Evolutionary conservation across 2,888 invertebrate genomes (phyloP), one percentile per base, ranked within the genome.

Genomic region (Chloroclystis v-ata): DNA sequence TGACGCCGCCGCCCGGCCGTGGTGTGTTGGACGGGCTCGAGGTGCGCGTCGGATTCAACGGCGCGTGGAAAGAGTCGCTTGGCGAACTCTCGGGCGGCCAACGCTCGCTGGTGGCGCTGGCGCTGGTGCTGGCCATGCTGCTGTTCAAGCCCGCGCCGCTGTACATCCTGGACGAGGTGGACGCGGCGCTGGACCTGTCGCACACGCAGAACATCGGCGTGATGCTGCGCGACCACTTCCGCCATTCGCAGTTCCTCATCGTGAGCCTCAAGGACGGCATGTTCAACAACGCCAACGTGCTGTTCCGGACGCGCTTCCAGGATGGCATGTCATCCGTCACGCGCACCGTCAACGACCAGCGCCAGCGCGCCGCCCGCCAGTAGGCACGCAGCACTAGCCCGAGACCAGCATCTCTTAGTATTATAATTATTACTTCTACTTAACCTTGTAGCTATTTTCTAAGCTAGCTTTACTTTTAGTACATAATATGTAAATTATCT

Each of bases 261-360:
- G 99, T 99, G 1, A 99, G 99, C 0, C 89, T 99, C 35, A 99
- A 99, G 75, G 98, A 99, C 78, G 99, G 99, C 20, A 99, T 99
- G 97, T 99, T 99, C 88, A 97, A 96, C 84, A 98, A 99, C 84
- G 99, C 99, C 0, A 99, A 99, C 82, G 98, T 99, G 14, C 82
- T 99, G 44, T 99, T 96, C 89, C 93, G 95, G 44, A 99, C 99
- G 0, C 92, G 92, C 65, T 98, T 99, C 81, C 92, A 96, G 20
- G 98, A 99, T 83, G 99, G 99, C 41, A 95, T 97, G 84, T 99
- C 99, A 0, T 91, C 93, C 3, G 95, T 99, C 26, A 90, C 91
- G 24, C 90, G 96, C 53, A 92, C 90, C 2, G 90, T 69, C 60
- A 76, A 20, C 20, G 3, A 20, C 3, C 20, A 5, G 73, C 72